phyloP scores from a whole-genome alignment of 2,888 invertebrate genomes.

The Spicauda simplicius region DNA sequence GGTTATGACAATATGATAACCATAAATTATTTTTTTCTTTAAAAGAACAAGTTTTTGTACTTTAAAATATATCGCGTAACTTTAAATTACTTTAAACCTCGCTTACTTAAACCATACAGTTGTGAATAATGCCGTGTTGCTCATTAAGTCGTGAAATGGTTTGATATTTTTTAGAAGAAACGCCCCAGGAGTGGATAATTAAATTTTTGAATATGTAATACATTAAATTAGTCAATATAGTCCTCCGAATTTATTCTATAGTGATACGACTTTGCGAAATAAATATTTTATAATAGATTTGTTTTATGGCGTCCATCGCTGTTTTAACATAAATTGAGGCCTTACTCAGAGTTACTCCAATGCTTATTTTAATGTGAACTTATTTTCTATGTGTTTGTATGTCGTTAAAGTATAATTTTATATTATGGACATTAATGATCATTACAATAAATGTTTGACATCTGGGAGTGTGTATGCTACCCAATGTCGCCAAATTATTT shows the following conservation, averaged over 20 bases:
- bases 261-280: background rate
- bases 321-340: conserved; percentile 9
- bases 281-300: background rate
- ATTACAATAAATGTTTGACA: conserved; percentile 5
- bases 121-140: too few species aligned
- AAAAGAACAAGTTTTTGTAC: background rate
- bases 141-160: background rate
- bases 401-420: conserved; percentile 6
- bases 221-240: background rate
- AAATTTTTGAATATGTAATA: background rate
- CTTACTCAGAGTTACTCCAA: conserved; percentile 26
- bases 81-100: too few species aligned
- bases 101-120: too few species aligned
- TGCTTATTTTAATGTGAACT: conserved; percentile 8
- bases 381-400: conserved; percentile 6
- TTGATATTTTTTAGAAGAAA: background rate
- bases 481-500: conserved; percentile 4
- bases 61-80: background rate
- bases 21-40: background rate
- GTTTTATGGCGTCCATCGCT: background rate
- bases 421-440: conserved; percentile 1
- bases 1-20: too few species aligned
- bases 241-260: conserved; percentile 3
- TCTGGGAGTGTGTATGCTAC: background rate
- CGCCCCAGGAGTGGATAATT: background rate